These are phyloP conservation scores for Agapornis canus DNA, from an alignment of 2,797 vertebrate species.

Conservation along the genomic window DNA sequence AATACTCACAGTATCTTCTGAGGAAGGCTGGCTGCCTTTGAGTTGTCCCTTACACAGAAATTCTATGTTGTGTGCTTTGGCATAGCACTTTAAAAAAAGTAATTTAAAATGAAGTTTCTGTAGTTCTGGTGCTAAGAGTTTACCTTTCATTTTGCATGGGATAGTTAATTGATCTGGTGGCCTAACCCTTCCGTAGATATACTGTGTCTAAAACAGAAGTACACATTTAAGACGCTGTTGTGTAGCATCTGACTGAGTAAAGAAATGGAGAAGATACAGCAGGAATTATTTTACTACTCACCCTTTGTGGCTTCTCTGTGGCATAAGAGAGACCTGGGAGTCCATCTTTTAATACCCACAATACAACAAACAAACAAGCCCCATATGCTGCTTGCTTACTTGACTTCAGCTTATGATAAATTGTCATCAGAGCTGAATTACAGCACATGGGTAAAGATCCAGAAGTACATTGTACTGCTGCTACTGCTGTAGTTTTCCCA, in stretches of 20 bases:
- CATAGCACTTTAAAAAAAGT: background rate
- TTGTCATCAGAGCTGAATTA: background rate
- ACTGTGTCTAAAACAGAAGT: background rate
- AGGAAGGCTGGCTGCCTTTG: background rate
- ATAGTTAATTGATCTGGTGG: background rate
- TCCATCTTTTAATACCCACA: background rate
- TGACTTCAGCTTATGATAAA: background rate
- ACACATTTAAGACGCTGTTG: background rate
- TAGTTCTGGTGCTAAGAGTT: background rate
- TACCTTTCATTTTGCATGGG: background rate
- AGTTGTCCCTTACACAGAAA: background rate
- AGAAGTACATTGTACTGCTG: background rate
- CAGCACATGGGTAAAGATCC: background rate
- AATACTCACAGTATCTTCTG: background rate
- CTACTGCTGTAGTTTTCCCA: background rate
- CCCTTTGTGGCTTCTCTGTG: background rate
- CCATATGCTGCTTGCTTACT: background rate
- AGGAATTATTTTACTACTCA: background rate
- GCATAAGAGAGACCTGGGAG: background rate
- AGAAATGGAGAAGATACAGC: background rate
- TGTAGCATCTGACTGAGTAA: background rate
- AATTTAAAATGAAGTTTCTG: background rate
- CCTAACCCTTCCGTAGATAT: background rate
- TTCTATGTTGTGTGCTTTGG: accelerated
- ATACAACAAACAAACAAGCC: background rate